phyloP scores from a whole-genome alignment of 2,797 vertebrate species.

The Botia kubotai region DNA sequence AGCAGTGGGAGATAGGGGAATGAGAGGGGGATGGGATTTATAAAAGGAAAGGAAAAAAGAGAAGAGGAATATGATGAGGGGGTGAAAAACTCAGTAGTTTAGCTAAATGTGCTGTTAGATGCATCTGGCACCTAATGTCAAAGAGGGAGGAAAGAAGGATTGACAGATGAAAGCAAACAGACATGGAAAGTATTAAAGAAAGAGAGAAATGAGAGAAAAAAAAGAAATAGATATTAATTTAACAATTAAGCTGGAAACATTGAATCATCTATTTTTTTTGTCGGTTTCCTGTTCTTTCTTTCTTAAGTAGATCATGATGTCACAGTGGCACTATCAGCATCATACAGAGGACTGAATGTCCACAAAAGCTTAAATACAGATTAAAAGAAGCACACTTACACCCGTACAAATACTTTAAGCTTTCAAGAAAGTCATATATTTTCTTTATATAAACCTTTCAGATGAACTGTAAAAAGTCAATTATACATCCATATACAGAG shows the following conservation, averaged over 20 bases:
- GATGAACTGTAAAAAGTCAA: constrained; percentile 2
- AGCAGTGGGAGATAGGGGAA: constrained; percentile 85
- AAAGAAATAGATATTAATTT: constrained; percentile 90
- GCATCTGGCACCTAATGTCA: constrained; percentile 87
- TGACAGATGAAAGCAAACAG: constrained; percentile 29
- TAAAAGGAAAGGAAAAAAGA: constrained; percentile 20
- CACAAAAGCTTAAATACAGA: constrained; percentile 86
- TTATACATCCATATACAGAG: not conserved
- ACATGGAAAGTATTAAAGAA: constrained; percentile 20
- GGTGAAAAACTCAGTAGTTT: constrained; percentile 89
- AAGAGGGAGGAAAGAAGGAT: constrained; percentile 40
- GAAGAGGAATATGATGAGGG: constrained; percentile 56
- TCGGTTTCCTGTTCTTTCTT: constrained; percentile 16
- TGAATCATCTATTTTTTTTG: constrained; percentile 47
- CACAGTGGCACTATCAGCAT: not conserved
- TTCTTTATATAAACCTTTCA: constrained; percentile 63
- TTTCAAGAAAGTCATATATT: constrained; percentile 35
- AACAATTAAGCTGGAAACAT: constrained; percentile 91
- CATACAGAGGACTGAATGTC: constrained; percentile 77
- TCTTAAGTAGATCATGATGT: constrained; percentile 37
- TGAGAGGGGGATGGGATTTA: constrained; percentile 45
- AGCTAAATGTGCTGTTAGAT: constrained; percentile 97
- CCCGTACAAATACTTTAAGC: no score
- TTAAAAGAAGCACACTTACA: constrained; percentile 63
- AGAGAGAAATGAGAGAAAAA: constrained; percentile 69